Evolutionary conservation across 1,140 invertebrate species (phyloP).

Genomic region (Ips typographus): DNA sequence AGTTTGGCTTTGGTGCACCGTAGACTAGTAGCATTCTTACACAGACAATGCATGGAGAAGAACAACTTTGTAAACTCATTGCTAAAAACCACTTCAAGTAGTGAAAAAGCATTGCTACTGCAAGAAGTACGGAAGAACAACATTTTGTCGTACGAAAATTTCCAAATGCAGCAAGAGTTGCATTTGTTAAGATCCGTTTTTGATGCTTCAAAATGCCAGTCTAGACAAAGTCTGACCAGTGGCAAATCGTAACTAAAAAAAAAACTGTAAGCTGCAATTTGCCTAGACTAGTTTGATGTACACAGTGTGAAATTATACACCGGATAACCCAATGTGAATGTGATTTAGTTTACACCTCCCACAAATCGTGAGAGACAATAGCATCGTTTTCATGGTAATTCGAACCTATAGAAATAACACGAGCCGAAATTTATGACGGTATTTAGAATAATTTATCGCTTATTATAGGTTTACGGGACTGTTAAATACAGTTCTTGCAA

Average conservation of each 20-base stretch:
- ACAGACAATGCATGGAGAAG: constrained; percentile 41
- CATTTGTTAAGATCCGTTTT: constrained; percentile 33
- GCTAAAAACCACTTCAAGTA: constrained; percentile 28
- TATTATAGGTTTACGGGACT: constrained; percentile 22
- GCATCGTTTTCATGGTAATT: constrained; percentile 26
- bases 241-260: too few relatives aligned
- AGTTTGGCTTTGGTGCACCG: constrained; percentile 38
- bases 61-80: constrained; percentile 31
- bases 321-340: constrained; percentile 5
- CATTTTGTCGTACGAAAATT: constrained; percentile 39
- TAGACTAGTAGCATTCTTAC: constrained; percentile 38
- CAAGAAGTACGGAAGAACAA: constrained; percentile 39
- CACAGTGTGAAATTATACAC: background rate
- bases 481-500: constrained; percentile 26
- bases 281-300: too few relatives aligned
- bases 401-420: constrained; percentile 26
- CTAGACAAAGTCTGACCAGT: too few relatives aligned
- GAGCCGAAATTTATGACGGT: constrained; percentile 14
- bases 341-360: constrained; percentile 23
- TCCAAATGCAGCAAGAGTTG: constrained; percentile 38
- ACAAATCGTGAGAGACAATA: constrained; percentile 21
- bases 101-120: constrained; percentile 37
- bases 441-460: constrained; percentile 29
- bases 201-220: background rate
- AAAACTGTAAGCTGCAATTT: too few relatives aligned